phyloP scores from a whole-genome alignment of 2,888 invertebrate genomes.

The Hyposoter didymator region DNA sequence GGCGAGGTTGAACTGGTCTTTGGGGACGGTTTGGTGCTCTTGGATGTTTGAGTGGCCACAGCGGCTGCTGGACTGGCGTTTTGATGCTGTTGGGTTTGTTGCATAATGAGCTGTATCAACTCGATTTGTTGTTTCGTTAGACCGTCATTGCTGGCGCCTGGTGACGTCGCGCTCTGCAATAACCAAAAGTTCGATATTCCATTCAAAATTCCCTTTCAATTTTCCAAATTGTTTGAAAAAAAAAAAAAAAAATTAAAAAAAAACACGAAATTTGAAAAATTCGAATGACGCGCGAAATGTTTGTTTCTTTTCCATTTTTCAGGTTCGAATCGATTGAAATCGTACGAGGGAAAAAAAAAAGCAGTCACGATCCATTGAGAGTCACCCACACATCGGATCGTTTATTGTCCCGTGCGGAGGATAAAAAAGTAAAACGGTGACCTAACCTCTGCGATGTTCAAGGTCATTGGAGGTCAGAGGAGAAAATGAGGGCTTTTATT shows the following conservation, averaged over 20 bases:
- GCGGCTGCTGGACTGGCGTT: conserved; percentile 69
- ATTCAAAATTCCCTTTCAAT: neutral
- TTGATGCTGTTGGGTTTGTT: conserved; percentile 87
- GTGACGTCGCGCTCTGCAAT: conserved; percentile 83
- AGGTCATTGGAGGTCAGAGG: conserved; percentile 27
- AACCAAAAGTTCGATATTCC: neutral
- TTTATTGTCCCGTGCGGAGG: conserved; percentile 3
- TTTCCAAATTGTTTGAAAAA: neutral
- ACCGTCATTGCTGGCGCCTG: conserved; percentile 87
- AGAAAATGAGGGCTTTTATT: conserved; percentile 27
- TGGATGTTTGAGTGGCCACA: conserved; percentile 83
- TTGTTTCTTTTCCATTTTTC: neutral
- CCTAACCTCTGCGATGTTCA: conserved; percentile 19
- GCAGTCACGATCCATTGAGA: neutral
- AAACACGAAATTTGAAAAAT: neutral
- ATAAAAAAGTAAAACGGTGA: conserved; percentile 24
- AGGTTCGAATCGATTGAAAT: neutral
- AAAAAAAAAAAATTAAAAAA: neutral
- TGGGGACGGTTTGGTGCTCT: conserved; percentile 81
- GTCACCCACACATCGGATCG: neutral
- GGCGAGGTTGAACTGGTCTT: conserved; percentile 80
- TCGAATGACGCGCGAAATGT: neutral
- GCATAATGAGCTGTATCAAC: conserved; percentile 91
- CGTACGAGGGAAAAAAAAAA: neutral
- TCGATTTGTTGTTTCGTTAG: conserved; percentile 90